Conservation (phyloP, 1,140 invertebrate genomes). For the Drosophila fuyamai region DNA sequence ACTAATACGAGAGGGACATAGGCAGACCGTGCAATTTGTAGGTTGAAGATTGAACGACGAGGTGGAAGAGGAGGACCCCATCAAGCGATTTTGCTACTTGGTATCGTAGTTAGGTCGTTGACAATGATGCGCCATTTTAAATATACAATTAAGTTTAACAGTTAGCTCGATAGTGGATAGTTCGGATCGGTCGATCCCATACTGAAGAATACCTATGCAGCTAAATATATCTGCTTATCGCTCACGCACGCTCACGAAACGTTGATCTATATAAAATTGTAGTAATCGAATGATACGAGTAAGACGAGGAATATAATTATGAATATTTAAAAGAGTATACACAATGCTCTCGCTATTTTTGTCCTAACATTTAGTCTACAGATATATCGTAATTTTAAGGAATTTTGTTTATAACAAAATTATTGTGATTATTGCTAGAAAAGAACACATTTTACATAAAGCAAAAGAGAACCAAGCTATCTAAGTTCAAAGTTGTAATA, state of each 20-base stretch:
- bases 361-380: constrained; percentile 80
- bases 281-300: constrained; percentile 69
- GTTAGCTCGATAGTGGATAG: constrained; percentile 54
- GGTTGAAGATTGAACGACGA: constrained; percentile 57
- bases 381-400: constrained; percentile 77
- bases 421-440: constrained; percentile 83
- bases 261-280: constrained; percentile 69
- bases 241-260: constrained; percentile 60
- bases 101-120: constrained; percentile 63
- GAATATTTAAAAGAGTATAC: constrained; percentile 50
- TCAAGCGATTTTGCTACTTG: constrained; percentile 35
- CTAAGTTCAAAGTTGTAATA: constrained; percentile 81
- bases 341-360: constrained; percentile 77
- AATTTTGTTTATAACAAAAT: constrained; percentile 84
- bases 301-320: constrained; percentile 35
- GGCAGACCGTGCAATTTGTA: constrained; percentile 79
- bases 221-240: constrained; percentile 34
- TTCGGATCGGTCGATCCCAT: constrained; percentile 30
- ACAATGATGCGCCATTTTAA: constrained; percentile 80
- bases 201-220: constrained; percentile 25
- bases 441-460: constrained; percentile 82
- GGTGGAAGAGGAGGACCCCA: constrained; percentile 18
- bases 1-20: constrained; percentile 40
- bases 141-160: constrained; percentile 74
- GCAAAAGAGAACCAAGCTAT: constrained; percentile 68